Base-by-base conservation (phyloP, 2,888 invertebrate species). In the Odontocerum albicorne region DNA sequence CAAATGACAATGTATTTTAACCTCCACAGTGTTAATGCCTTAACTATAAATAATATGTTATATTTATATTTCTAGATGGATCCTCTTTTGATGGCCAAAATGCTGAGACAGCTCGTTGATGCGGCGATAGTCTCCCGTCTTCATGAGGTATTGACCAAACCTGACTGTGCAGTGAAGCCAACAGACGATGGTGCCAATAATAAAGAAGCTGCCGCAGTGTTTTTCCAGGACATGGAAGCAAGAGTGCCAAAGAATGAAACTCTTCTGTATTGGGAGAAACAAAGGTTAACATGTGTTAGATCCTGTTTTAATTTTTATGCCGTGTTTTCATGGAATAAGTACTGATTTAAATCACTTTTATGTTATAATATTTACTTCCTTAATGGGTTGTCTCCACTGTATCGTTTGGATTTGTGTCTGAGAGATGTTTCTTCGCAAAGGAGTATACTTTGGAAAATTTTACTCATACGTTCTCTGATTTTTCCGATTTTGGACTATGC, bases 51-150 rank as follows among this genome's bases (percentile, higher is more conserved):
- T n/a, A n/a, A n/a, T n/a, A n/a, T n/a, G n/a, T n/a, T n/a, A n/a
- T n/a, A n/a, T n/a, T n/a, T n/a, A n/a, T 38, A 16, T 38, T 21
- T 56, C 1, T 16, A 55, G 59, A 46, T 59, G 10, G 52, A 49
- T 19, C 27, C 42, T 19, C 15, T 42, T 6, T 12, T 52, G 4
- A 32, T 56, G 32, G 44, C 19, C 4, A 31, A 27, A 38, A 47
- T 49, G 8, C 19, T 56, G 8, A 40, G 49, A 27, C 13, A 40
- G 19, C 4, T 56, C 3, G 13, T 44, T 19, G 49, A 45, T 16
- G 31, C 40, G 6, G 21, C 53, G 20, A 8, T 43, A 3, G 51
- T 51, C 4, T 15, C 32, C 2, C 27, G 44, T 36, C 33, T 19
- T 4, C 15, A 40, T 6, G 17, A 22, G 13, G 16, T 38, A 16